phyloP scores from a whole-genome alignment of 2,113 vertebrate genomes.

The Hydrolagus affinis region DNA sequence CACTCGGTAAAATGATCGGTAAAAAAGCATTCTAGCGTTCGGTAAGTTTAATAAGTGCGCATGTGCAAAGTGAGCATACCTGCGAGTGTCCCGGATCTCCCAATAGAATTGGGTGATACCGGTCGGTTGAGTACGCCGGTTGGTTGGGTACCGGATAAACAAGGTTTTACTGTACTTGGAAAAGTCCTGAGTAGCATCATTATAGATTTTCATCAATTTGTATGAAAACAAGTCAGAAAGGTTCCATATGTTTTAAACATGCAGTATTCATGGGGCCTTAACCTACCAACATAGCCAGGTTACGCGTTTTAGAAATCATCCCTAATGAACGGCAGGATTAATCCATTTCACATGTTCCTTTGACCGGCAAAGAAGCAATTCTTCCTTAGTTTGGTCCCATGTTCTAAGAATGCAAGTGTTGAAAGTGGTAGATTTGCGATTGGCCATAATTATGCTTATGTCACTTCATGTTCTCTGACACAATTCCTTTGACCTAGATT shows the following conservation, averaged over 20 bases:
- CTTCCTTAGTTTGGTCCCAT: background rate
- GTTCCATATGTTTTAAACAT: background rate
- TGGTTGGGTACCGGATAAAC: too few relatives aligned
- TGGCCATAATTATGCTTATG: too few relatives aligned
- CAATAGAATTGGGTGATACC: too few relatives aligned
- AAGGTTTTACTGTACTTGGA: too few relatives aligned
- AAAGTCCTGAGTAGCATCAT: background rate
- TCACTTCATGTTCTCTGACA: too few relatives aligned
- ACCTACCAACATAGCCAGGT: background rate
- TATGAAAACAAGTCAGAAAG: background rate
- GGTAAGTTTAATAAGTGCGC: too few relatives aligned
- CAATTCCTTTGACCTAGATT: too few relatives aligned
- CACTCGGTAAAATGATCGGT: too few relatives aligned
- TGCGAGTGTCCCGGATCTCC: too few relatives aligned
- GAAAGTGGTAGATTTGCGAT: background rate
- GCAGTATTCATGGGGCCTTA: background rate
- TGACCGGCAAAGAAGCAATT: background rate
- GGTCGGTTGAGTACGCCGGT: too few relatives aligned
- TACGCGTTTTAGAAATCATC: background rate
- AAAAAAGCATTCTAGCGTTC: too few relatives aligned
- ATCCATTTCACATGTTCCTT: background rate
- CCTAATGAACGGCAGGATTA: background rate
- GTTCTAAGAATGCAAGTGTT: background rate
- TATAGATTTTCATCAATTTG: background rate
- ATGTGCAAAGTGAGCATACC: too few relatives aligned